Conservation (phyloP, 2,888 invertebrate genomes). For the Synergus itoensis region DNA sequence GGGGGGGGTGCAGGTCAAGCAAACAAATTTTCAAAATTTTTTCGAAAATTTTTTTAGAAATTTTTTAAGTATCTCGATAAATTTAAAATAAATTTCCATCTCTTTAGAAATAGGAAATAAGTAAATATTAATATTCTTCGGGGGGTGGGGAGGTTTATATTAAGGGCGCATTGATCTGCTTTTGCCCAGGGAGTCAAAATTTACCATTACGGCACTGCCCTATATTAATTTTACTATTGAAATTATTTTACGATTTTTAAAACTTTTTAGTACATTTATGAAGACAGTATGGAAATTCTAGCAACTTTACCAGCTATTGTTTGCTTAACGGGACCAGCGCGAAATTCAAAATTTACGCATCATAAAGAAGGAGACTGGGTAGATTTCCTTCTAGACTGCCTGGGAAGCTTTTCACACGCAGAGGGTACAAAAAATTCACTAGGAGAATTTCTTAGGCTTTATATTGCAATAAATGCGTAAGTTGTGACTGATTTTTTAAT, state of each 20-base stretch:
- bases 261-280: slow-evolving; percentile 65
- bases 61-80: no score
- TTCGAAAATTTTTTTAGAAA: no score
- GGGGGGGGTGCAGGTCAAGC: no score
- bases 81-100: no score
- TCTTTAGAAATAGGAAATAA: no score
- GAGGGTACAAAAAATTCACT: slow-evolving; percentile 57
- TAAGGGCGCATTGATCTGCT: no score
- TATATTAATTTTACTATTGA: no score
- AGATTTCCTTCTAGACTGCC: slow-evolving; percentile 64
- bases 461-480: slow-evolving; percentile 69
- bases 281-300: slow-evolving; percentile 72
- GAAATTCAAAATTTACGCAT: slow-evolving; percentile 42
- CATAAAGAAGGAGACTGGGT: slow-evolving; percentile 65
- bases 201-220: no score
- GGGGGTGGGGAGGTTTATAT: no score
- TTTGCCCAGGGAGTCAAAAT: no score
- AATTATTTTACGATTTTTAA: slow-evolving; percentile 22
- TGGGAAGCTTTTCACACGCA: slow-evolving; percentile 55
- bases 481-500: slow-evolving; percentile 41
- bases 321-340: slow-evolving; percentile 57
- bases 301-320: slow-evolving; percentile 70
- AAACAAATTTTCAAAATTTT: no score
- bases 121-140: no score
- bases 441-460: slow-evolving; percentile 67